Evolutionary conservation across 2,113 vertebrate species (phyloP).

Genomic region (Orcinus orca): DNA sequence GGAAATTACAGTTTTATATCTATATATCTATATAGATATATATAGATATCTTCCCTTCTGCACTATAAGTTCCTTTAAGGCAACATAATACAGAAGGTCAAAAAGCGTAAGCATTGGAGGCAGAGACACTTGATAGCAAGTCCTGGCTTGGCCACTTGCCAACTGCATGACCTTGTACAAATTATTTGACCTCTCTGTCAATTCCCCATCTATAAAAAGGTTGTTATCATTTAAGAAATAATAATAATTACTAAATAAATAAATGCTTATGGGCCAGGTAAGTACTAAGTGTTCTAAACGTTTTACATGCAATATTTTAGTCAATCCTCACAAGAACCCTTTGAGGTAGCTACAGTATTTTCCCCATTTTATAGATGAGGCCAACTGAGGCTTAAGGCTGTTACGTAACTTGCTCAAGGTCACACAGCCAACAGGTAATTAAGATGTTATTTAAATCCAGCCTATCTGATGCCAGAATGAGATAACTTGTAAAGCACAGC

Average conservation of each 20-base stretch:
- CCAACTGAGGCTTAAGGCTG: background rate
- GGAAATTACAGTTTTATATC: background rate
- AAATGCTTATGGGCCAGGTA: background rate
- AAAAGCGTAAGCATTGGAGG: background rate
- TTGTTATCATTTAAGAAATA: background rate
- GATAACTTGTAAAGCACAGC: rapidly evolving
- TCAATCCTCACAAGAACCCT: background rate
- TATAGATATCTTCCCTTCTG: background rate
- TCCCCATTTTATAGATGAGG: background rate
- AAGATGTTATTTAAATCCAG: background rate
- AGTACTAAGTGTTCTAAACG: background rate
- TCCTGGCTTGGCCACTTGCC: background rate
- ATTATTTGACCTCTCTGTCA: background rate
- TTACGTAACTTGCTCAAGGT: background rate
- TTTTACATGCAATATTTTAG: background rate
- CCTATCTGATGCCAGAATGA: background rate
- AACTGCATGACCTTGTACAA: background rate
- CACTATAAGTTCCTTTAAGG: background rate
- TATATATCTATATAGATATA: background rate
- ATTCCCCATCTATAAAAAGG: background rate
- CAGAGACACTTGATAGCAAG: background rate
- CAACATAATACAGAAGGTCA: background rate
- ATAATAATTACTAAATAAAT: background rate
- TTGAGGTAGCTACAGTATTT: background rate
- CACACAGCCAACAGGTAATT: background rate